Percentiles rank a stretch among this genome's conserved stretches.
Conservation (phyloP, 2,797 vertebrate species). For the Margarornis squamiger region DNA sequence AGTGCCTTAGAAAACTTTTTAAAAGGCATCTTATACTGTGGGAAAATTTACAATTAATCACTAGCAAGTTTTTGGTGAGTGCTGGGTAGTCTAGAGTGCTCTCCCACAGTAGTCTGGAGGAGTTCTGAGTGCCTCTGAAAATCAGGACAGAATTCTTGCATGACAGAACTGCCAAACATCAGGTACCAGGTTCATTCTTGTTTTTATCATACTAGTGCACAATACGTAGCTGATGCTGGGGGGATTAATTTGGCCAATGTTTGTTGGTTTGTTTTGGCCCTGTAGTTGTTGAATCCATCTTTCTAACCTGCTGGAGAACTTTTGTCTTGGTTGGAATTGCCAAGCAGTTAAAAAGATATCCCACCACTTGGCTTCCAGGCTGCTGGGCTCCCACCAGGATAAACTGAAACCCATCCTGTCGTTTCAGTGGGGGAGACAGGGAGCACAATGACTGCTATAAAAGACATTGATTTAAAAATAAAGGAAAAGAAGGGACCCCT, state of each 20-base stretch:
- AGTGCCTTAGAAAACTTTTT: not conserved
- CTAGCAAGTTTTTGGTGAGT: not conserved
- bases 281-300: constrained; percentile 21
- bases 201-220: not conserved
- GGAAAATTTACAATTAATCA: not conserved
- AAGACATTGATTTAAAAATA: constrained; percentile 64
- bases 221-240: not conserved
- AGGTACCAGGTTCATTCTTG: not conserved
- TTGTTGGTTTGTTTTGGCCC: constrained; percentile 6
- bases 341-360: constrained; percentile 51
- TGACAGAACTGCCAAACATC: not conserved
- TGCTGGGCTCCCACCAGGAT: constrained; percentile 57
- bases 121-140: not conserved
- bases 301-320: constrained; percentile 54
- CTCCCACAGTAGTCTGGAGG: not conserved
- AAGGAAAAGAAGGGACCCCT: constrained; percentile 35
- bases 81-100: not conserved
- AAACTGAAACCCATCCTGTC: constrained; percentile 67
- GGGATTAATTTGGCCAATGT: not conserved
- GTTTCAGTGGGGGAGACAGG: constrained; percentile 15
- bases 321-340: constrained; percentile 51
- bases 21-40: not conserved
- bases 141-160: not conserved
- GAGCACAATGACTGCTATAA: constrained; percentile 56
- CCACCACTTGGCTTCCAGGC: constrained; percentile 57